Conservation (phyloP, 2,797 vertebrate species). For the Heliangelus exortis region DNA sequence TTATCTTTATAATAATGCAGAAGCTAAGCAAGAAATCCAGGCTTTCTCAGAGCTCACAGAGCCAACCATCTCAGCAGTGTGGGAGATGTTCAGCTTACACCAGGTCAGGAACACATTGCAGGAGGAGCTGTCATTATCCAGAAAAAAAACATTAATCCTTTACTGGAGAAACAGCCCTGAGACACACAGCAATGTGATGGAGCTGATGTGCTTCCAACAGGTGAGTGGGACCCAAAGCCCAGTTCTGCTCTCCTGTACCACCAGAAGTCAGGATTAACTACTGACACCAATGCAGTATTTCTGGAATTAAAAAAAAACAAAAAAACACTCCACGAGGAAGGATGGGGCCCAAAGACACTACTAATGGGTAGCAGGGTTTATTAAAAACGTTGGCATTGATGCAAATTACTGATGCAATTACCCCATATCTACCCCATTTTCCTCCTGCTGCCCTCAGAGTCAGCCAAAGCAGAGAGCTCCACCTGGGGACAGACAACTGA, state of each 20-base stretch:
- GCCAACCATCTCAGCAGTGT: not conserved
- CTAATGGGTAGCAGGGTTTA: not conserved
- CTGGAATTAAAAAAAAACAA: not conserved
- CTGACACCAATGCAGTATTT: not conserved
- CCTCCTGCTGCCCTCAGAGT: not conserved
- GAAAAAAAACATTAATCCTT: not conserved
- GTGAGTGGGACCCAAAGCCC: not conserved
- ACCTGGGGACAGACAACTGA: not conserved
- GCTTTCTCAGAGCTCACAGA: not conserved
- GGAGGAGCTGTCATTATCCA: not conserved
- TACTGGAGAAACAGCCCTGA: not conserved
- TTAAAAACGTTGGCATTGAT: not conserved
- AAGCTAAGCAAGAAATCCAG: not conserved
- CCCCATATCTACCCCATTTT: not conserved
- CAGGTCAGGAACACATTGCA: accelerated
- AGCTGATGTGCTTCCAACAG: not conserved
- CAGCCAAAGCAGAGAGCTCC: not conserved
- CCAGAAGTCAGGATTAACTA: not conserved
- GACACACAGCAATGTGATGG: not conserved
- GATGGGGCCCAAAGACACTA: not conserved
- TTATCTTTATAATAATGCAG: not conserved
- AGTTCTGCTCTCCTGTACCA: not conserved
- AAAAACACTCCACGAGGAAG: not conserved
- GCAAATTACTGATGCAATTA: not conserved
- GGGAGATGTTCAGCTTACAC: not conserved